Conservation (phyloP, 2,113 vertebrate species). For the Tachysurus fulvidraco region DNA sequence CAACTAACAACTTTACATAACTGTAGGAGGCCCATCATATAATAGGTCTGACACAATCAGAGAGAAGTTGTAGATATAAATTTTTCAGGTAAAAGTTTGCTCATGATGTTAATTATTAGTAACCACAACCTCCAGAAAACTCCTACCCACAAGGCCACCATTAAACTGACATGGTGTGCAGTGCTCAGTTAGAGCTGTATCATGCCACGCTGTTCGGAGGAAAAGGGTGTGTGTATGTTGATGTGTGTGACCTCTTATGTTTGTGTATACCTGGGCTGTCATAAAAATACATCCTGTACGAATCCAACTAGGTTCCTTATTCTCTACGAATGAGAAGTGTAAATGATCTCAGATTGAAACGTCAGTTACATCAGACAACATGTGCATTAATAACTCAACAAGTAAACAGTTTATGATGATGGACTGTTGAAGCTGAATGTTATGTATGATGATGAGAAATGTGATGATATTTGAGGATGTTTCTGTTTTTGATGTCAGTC, state of each 20-base stretch:
- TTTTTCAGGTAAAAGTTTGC: background rate
- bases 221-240: background rate
- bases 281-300: background rate
- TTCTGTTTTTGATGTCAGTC: background rate
- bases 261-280: background rate
- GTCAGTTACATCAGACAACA: background rate
- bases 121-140: background rate
- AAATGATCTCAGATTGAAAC: background rate
- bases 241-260: background rate
- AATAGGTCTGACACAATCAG: background rate
- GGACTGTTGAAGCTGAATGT: background rate
- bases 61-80: background rate
- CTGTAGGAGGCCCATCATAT: background rate
- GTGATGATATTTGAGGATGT: background rate
- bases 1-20: background rate
- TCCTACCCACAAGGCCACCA: background rate
- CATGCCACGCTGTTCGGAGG: background rate
- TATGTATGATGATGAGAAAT: background rate
- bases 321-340: no score
- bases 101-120: background rate
- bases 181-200: background rate
- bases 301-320: background rate
- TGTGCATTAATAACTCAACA: background rate
- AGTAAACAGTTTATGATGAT: background rate
- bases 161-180: background rate